Base-by-base conservation (phyloP, 2,888 invertebrate species). In the Hypena proboscidalis region DNA sequence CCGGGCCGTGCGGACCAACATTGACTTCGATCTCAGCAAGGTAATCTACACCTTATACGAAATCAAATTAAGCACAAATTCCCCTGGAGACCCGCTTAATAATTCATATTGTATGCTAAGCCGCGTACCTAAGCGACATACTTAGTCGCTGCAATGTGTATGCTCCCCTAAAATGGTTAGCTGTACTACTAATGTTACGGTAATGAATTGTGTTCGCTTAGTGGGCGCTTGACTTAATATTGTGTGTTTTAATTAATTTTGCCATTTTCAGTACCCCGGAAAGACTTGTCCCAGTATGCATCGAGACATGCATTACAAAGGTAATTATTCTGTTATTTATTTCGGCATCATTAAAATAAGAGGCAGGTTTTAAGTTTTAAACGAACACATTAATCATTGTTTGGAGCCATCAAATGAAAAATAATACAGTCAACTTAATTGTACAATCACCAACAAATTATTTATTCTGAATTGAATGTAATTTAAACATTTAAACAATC, bases 1-100 rank as follows among this genome's bases (percentile, higher is more conserved):
- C 90, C 94, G 99, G 67, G 96, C 98, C 42, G 95, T 99, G 62
- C 93, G 99, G 84, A 99, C 99, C 67, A 99, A 99, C 92, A 99
- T 99, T 85, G 98, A 99, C 91, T 98, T 98, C 89, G 96, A 95
- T 83, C 93, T 95, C 74, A 95, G 94, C 92, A 94, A 95, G 92
- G 94, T 94, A 78, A 70, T 44, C 51, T 53, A 53, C 42, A 65
- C 67, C 58, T 48, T 62, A 67, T 32, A 10, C 10, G 4, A 48
- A 39, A 53, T 44, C 20, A 34, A 37, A 48, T 57, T 54, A 41
- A 64, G 56, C 37, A 42, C 40, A 59, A 46, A 51, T 15, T 67
- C 14, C 36, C 10, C 15, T 49, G 39, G 6, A 51, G 23, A 30
- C 32, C 22, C 15, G 37, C 25, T 65, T 60, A 58, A 62, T 64